Percentiles rank a stretch among this genome's conserved stretches.
phyloP scores from a whole-genome alignment of 2,113 vertebrate genomes.

The Indri indri region DNA sequence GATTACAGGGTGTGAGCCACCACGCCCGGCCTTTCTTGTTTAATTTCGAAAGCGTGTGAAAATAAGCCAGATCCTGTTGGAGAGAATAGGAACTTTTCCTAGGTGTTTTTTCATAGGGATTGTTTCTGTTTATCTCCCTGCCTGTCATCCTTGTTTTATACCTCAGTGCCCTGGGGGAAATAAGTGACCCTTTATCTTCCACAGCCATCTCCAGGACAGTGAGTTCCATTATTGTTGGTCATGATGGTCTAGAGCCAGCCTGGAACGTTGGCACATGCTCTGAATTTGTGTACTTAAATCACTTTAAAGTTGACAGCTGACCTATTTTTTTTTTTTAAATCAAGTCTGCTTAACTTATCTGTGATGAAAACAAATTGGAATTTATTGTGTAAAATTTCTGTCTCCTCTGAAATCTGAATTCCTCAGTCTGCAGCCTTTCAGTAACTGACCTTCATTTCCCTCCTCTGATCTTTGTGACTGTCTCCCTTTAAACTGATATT shows the following conservation, averaged over 20 bases:
- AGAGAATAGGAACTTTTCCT: neutral
- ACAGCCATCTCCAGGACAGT: accelerated
- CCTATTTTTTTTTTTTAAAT: neutral
- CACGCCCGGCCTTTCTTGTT: no score
- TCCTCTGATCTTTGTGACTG: neutral
- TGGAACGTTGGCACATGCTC: no score
- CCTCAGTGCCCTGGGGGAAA: neutral
- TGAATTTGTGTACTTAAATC: neutral
- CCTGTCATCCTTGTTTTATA: neutral
- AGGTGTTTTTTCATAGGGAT: neutral
- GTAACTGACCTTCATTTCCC: neutral
- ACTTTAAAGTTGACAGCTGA: neutral
- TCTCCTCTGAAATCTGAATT: no score
- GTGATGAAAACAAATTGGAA: neutral
- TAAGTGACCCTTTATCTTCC: neutral
- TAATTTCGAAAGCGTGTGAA: no score
- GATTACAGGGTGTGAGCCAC: no score
- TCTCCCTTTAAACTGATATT: neutral
- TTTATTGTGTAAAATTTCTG: neutral
- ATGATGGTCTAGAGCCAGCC: neutral
- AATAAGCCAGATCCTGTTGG: neutral
- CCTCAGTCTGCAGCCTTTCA: neutral
- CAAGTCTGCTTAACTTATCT: neutral
- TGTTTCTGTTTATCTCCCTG: neutral
- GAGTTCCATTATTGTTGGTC: neutral